These are phyloP conservation scores for Chymomyza costata DNA, from an alignment of 1,140 invertebrate genomes.

Conservation along the genomic window DNA sequence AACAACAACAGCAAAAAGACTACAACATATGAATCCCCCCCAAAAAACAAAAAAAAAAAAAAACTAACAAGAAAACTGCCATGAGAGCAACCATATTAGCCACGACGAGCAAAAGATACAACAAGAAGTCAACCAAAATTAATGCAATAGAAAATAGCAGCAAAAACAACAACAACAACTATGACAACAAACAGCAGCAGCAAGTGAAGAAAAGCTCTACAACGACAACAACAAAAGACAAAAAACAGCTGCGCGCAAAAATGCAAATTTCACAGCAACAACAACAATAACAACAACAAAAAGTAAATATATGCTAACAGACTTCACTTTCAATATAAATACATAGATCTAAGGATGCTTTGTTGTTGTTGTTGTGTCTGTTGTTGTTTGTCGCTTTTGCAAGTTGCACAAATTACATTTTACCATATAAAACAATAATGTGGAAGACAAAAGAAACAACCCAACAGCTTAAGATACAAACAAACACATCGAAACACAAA, in stretches of 20 bases:
- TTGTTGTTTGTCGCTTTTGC: slow-evolving; percentile 67
- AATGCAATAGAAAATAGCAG: slow-evolving; percentile 63
- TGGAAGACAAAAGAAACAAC: slow-evolving; percentile 60
- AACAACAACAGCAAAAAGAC: slow-evolving; percentile 25
- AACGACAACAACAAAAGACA: slow-evolving; percentile 30
- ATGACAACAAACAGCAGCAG: slow-evolving; percentile 17
- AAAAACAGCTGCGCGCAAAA: slow-evolving; percentile 68
- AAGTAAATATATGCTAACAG: slow-evolving; percentile 68
- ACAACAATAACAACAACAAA: slow-evolving; percentile 25
- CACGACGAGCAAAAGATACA: slow-evolving; percentile 35
- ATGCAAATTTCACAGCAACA: slow-evolving; percentile 59
- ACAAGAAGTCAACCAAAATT: slow-evolving; percentile 67
- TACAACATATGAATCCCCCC: slow-evolving; percentile 39
- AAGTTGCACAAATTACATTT: slow-evolving; percentile 73
- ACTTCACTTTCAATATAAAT: slow-evolving; percentile 70
- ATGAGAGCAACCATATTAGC: slow-evolving; percentile 54
- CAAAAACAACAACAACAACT: slow-evolving; percentile 13
- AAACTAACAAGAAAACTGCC: slow-evolving; percentile 27
- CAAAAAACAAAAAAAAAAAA: slow-evolving; percentile 6
- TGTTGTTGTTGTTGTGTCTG: slow-evolving; percentile 24
- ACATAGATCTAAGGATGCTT: slow-evolving; percentile 55
- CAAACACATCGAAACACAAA: no score
- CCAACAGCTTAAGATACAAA: no score
- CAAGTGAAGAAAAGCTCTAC: slow-evolving; percentile 61
- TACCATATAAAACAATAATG: slow-evolving; percentile 72